Conservation (phyloP, 2,113 vertebrate genomes). For the Platysteira castanea region DNA sequence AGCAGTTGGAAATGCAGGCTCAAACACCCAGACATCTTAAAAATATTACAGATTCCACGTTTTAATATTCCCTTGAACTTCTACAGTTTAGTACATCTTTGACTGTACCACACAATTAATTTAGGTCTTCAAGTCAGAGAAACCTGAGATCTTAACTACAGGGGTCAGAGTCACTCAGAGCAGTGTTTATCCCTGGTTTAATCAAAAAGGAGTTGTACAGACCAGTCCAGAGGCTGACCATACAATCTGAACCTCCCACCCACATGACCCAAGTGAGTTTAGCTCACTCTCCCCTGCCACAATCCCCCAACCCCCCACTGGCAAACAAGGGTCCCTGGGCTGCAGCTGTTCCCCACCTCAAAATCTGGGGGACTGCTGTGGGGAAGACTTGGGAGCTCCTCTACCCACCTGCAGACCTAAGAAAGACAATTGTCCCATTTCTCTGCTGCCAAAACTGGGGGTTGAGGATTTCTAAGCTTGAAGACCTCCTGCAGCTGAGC, state of each 20-base stretch:
- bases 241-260: no score
- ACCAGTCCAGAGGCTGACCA: neutral
- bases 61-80: neutral
- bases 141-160: neutral
- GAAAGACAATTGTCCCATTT: neutral
- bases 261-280: neutral
- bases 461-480: neutral
- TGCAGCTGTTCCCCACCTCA: neutral
- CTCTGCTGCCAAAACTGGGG: neutral
- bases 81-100: neutral
- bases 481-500: neutral
- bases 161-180: neutral
- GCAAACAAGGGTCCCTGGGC: neutral
- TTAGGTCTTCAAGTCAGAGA: neutral
- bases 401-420: neutral
- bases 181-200: neutral
- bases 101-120: neutral
- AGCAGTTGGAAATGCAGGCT: rapidly evolving
- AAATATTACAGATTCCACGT: neutral
- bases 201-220: neutral
- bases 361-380: neutral
- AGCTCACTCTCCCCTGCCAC: rapidly evolving
- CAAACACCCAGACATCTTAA: neutral
- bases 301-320: rapidly evolving
- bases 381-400: neutral